These are phyloP conservation scores for Sminthurides aquaticus DNA, from an alignment of 2,888 invertebrate genomes.

Conservation along the genomic window DNA sequence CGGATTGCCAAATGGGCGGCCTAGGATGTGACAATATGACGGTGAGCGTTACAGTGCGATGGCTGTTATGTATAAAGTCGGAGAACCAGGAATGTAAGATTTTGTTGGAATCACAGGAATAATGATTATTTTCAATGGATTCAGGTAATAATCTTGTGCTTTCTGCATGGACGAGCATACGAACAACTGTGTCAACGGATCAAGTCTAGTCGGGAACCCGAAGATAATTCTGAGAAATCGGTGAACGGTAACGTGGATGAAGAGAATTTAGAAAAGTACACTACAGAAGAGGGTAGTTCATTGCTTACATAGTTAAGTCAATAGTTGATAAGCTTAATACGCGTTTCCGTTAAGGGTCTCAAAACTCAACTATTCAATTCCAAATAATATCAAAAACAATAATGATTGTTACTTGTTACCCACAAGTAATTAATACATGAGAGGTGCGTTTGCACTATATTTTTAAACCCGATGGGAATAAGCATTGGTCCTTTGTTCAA, in stretches of 20 bases:
- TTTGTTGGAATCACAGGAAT: no score
- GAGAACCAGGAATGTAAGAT: no score
- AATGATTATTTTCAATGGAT: no score
- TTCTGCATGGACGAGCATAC: conserved; percentile 29
- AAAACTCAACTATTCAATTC: no score
- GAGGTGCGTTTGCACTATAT: not conserved
- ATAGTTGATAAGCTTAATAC: not conserved
- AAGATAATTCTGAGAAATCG: conserved; percentile 1
- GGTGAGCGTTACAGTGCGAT: conserved; percentile 15
- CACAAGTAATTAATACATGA: not conserved
- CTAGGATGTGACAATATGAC: conserved; percentile 37
- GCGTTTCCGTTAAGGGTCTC: not conserved
- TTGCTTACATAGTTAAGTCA: not conserved
- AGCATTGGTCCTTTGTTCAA: no score
- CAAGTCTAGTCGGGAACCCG: conserved; percentile 16
- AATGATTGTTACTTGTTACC: not conserved
- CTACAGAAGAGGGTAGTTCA: not conserved
- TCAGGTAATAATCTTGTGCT: conserved; percentile 31
- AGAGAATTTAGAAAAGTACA: conserved; percentile 18
- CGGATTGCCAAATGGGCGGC: conserved; percentile 34
- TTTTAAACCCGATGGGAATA: not conserved
- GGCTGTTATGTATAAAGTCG: no score
- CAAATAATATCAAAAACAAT: no score
- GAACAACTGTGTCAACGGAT: conserved; percentile 26
- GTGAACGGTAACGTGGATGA: conserved; percentile 21